Base-by-base conservation (phyloP, 2,113 vertebrate genomes). In the Ailurus styani region DNA sequence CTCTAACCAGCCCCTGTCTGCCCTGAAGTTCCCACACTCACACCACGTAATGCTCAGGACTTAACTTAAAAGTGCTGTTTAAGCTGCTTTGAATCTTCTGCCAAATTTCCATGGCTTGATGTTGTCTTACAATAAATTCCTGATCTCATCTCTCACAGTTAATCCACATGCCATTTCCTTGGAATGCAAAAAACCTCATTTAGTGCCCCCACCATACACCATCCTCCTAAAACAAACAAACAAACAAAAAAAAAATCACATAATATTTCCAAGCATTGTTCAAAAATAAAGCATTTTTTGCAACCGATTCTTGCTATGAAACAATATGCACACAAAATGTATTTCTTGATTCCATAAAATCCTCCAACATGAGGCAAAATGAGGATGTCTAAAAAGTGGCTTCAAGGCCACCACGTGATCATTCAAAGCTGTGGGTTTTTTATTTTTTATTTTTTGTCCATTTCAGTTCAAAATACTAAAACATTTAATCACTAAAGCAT, bases 91-190 rank as follows among this genome's bases (percentile, higher is more conserved):
- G 99, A 99, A 98, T 99, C 99, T 99, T 99, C 99, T 99, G 99
- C 99, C 99, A 98, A 99, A 99, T 99, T 99, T 99, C 99, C 99
- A 99, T 99, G 99, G 99, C 99, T 99, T 99, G 99, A 99, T 99
- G 99, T 99, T 99, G 99, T 99, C 98, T 99, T 98, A 99, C 99
- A 99, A 99, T 99, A 99, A 98, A 99, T 99, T 99, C 99, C 99
- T 99, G 99, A 98, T 98, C 98, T 98, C 98, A 97, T 98, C 98
- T 98, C 98, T 99, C 99, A 99, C 98, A 99, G 98, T 98, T 98
- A 99, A 98, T 99, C 98, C 99, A 98, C 60, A 91, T 99, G 99
- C 99, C 99, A 99, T 99, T 99, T 99, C 99, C 99, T 99, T 99
- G 99, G 99, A 99, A 99, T 99, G 99, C 99, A 99, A 99, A 99